Percentiles rank a stretch among this genome's conserved stretches.
phyloP scores from a whole-genome alignment of 2,797 vertebrate species.

The Vultur gryphus region DNA sequence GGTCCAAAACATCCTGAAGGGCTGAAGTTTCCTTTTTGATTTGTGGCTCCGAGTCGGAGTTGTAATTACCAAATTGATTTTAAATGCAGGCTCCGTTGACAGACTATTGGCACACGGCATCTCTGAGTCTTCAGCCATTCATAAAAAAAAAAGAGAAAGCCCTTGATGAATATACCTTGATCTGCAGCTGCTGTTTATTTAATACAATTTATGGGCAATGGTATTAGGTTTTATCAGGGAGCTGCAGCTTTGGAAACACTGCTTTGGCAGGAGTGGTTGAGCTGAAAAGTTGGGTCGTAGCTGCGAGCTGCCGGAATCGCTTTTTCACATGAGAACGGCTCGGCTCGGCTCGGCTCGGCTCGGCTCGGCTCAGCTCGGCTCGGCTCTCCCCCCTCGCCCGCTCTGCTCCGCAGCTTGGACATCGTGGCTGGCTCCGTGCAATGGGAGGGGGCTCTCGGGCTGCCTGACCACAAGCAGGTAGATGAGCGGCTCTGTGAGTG shows the following conservation, averaged over 20 bases:
- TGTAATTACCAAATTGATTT: conserved; percentile 67
- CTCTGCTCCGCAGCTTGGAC: background rate
- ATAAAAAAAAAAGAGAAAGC: conserved; percentile 32
- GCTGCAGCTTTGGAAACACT: conserved; percentile 54
- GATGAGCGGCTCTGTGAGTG: background rate
- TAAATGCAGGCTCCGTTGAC: conserved; percentile 57
- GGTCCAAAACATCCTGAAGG: conserved; percentile 59
- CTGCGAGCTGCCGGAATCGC: background rate
- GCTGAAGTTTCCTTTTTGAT: conserved; percentile 58
- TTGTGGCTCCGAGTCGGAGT: conserved; percentile 48
- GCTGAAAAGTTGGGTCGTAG: conserved; percentile 23
- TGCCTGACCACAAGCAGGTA: background rate
- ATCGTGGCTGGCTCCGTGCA: background rate
- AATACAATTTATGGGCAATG: conserved; percentile 60
- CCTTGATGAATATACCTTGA: conserved; percentile 66
- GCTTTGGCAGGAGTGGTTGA: conserved; percentile 43
- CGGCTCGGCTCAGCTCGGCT: background rate
- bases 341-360: background rate
- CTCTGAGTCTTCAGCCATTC: conserved; percentile 40
- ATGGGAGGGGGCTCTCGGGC: background rate
- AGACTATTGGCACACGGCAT: conserved; percentile 56
- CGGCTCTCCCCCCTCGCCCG: background rate
- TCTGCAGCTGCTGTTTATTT: conserved; percentile 68
- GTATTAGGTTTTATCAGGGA: conserved; percentile 66
- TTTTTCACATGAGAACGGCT: background rate